Conservation (phyloP, 2,113 vertebrate genomes). For the Dendropsophus ebraccatus region DNA sequence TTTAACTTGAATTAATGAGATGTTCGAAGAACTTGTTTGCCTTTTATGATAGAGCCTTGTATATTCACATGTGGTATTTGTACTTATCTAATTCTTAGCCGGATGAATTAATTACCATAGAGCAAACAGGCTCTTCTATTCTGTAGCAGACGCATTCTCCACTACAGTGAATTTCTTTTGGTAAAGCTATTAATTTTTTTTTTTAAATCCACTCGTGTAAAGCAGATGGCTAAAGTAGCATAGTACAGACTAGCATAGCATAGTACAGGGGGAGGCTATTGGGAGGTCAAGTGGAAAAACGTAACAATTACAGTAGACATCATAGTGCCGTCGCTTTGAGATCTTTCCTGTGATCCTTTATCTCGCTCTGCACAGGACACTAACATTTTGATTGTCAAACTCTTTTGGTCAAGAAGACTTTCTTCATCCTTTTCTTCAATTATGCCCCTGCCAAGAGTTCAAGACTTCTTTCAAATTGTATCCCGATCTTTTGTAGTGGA, state of each 20-base stretch:
- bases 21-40: background rate
- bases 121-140: background rate
- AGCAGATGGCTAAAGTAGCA: background rate
- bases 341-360: background rate
- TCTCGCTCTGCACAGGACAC: background rate
- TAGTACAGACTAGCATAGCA: background rate
- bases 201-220: no score
- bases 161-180: no score
- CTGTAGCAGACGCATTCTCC: background rate
- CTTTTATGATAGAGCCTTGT: background rate
- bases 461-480: background rate
- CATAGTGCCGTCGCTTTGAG: background rate
- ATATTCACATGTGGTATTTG: background rate
- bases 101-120: background rate
- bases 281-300: background rate
- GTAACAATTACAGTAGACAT: background rate
- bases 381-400: background rate
- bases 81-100: background rate
- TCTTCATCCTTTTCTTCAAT: background rate
- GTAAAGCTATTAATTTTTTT: no score
- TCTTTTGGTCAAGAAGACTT: background rate
- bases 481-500: no score
- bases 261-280: background rate
- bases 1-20: background rate
- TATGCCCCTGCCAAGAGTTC: background rate